Evolutionary conservation across 1,140 invertebrate species (phyloP), one percentile per base, ranked within the genome.

Genomic region (Diploscapter pachys): DNA sequence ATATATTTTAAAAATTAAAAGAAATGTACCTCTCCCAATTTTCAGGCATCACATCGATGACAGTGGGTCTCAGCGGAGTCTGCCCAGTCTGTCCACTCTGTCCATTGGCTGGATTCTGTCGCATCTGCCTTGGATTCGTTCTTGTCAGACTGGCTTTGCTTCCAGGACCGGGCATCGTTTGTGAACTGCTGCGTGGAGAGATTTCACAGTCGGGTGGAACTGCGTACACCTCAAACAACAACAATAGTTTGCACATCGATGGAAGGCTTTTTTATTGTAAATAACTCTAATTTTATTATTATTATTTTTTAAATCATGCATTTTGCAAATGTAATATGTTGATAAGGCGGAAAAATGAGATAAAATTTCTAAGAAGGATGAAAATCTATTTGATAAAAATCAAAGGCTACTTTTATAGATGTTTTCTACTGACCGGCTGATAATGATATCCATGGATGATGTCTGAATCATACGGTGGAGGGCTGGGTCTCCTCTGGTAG

Each of bases 391-490:
- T 31, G 31, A 31, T 31, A 31, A 31, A 31, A 31, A 31, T 31
- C 31, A 31, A 31, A 31, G 31, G 31, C 31, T 31, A 31, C 31
- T 31, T 31, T 31, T 31, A 31, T 31, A 31, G 31, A 31, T 31
- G 31, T 31, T 31, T 31, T 31, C 8, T 49, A 11, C 56, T 4
- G 51, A 61, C 56, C 56, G 68, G 55, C 54, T 70, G 68, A 11
- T 70, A 70, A 6, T 70, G 68, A 50, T 70, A 70, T 3, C 54
- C 53, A 13, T 70, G 68, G 4, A 31, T 31, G 9, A 9, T 62
- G 3, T 74, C 73, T 3, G 73, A 67, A 49, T 74, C 73, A 61
- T 74, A 74, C n/a, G 73, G 73, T 51, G 73, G 74, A 4, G 67
- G 67, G 59, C 67, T 75, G 59, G 67, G 5, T 48, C 74, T 61